These are phyloP conservation scores for Spisula subtruncata DNA, from an alignment of 2,888 invertebrate genomes.

Conservation along the genomic window DNA sequence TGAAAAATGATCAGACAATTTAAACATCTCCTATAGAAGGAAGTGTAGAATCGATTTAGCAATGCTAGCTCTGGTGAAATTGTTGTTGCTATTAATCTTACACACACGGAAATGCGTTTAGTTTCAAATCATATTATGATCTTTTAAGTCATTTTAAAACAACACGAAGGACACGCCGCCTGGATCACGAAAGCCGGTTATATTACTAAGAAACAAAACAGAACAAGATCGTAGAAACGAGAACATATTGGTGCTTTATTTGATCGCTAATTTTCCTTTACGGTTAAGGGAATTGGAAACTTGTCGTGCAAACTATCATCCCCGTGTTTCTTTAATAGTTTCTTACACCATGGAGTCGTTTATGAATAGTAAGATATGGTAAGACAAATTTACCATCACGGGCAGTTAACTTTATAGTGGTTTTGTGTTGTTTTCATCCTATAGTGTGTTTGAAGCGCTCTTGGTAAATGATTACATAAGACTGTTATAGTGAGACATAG, in stretches of 20 bases:
- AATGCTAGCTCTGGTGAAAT: too few relatives aligned
- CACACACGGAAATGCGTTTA: neutral
- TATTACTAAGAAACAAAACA: neutral
- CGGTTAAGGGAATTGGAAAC: neutral
- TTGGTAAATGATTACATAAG: too few relatives aligned
- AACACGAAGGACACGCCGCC: neutral
- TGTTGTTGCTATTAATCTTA: too few relatives aligned
- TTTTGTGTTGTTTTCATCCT: neutral
- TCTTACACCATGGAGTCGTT: neutral
- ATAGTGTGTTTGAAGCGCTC: too few relatives aligned
- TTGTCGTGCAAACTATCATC: neutral
- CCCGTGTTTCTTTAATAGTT: constrained; percentile 2
- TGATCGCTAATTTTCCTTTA: neutral
- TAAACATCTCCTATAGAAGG: too few relatives aligned
- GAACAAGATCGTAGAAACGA: neutral
- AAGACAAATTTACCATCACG: neutral
- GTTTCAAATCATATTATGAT: neutral
- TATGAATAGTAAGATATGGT: neutral
- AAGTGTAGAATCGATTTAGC: too few relatives aligned
- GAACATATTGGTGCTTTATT: neutral
- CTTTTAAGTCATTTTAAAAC: neutral
- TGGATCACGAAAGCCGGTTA: neutral
- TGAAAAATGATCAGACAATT: too few relatives aligned
- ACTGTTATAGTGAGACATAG: too few relatives aligned
- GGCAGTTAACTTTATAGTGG: neutral